These are phyloP conservation scores for Pseudorasbora parva DNA, from an alignment of 2,113 vertebrate species.

Conservation along the genomic window DNA sequence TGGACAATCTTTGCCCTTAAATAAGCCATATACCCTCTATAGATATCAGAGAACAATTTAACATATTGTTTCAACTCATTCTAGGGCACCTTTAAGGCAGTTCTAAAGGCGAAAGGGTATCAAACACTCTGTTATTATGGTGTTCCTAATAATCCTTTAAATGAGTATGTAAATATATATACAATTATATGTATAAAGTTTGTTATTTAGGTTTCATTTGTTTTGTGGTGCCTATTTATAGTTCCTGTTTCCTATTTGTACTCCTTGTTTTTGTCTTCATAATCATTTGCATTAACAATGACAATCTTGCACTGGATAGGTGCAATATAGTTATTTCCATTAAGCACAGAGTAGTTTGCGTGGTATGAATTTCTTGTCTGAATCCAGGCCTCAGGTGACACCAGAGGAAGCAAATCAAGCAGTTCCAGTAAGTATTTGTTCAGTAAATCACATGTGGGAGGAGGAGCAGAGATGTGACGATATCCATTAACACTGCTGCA, in stretches of 20 bases:
- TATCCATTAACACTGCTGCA: slow-evolving; percentile 63
- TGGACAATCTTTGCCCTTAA: too few species aligned
- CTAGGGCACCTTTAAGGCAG: too few species aligned
- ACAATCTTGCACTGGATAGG: background rate
- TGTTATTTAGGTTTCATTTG: too few species aligned
- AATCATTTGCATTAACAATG: background rate
- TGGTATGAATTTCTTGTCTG: background rate
- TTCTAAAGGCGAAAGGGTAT: too few species aligned
- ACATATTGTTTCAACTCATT: too few species aligned
- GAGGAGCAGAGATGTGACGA: slow-evolving; percentile 42
- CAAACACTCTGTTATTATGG: too few species aligned
- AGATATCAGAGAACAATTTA: too few species aligned
- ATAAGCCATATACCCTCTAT: too few species aligned
- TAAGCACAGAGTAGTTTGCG: background rate
- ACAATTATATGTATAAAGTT: too few species aligned
- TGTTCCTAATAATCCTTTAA: too few species aligned
- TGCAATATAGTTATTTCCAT: background rate
- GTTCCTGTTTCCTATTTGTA: background rate
- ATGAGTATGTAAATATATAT: too few species aligned
- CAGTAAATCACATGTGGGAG: slow-evolving; percentile 30
- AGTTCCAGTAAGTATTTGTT: slow-evolving; percentile 56
- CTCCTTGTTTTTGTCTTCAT: background rate
- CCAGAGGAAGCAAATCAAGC: slow-evolving; percentile 26
- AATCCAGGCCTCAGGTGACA: background rate
- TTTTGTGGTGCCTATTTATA: background rate